Conservation (phyloP, 2,797 vertebrate species). For the Heterohyrax brucei region DNA sequence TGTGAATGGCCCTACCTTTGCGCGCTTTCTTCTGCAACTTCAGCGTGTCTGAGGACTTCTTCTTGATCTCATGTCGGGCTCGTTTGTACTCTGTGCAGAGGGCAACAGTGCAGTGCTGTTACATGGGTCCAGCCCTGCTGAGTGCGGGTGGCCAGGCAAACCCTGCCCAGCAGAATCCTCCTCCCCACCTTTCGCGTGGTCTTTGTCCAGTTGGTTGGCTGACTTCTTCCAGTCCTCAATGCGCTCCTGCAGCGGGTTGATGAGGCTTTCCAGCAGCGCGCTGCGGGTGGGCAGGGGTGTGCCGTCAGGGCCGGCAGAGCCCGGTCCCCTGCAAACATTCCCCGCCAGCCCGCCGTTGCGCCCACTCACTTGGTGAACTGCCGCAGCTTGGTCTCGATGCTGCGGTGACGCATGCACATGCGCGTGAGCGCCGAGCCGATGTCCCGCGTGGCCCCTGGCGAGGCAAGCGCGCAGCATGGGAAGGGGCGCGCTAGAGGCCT, state of each 20-base stretch:
- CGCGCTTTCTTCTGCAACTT: slow-evolving; percentile 99
- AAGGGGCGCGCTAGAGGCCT: neutral
- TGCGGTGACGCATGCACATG: slow-evolving; percentile 99
- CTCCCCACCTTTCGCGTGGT: slow-evolving; percentile 96
- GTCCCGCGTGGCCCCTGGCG: slow-evolving; percentile 96
- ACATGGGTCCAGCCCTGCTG: neutral
- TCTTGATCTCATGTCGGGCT: slow-evolving; percentile 98
- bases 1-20: slow-evolving; percentile 93
- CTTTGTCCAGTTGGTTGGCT: slow-evolving; percentile 97
- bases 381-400: slow-evolving; percentile 98
- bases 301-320: neutral
- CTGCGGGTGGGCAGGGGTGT: slow-evolving; percentile 87
- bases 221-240: slow-evolving; percentile 99
- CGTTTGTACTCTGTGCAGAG: slow-evolving; percentile 95
- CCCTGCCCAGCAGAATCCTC: accelerated
- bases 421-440: slow-evolving; percentile 97
- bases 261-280: slow-evolving; percentile 97
- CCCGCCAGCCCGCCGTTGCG: accelerated
- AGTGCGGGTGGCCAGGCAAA: accelerated
- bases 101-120: neutral
- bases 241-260: slow-evolving; percentile 97
- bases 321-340: neutral
- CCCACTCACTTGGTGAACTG: slow-evolving; percentile 97
- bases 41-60: slow-evolving; percentile 97
- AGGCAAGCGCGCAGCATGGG: slow-evolving; percentile 71